These are phyloP conservation scores for Atlantisia rogersi DNA, from an alignment of 2,113 vertebrate genomes.

Conservation along the genomic window DNA sequence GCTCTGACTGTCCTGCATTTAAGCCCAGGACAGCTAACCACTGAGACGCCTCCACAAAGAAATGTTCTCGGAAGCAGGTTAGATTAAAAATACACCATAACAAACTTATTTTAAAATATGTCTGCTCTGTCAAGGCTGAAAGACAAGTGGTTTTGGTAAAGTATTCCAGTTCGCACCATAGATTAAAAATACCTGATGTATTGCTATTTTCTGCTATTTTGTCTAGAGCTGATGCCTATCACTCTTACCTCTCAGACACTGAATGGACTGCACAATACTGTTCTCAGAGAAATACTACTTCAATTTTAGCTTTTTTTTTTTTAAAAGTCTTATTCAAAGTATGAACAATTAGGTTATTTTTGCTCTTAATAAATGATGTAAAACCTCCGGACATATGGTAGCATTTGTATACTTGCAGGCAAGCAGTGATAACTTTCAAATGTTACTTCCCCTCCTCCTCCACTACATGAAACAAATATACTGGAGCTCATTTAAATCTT, in stretches of 20 bases:
- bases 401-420: constrained; percentile 41
- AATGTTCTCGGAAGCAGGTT: background rate
- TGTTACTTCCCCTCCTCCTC: constrained; percentile 60
- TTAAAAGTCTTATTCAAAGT: background rate
- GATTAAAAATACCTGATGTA: background rate
- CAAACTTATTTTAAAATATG: background rate
- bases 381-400: constrained; percentile 50
- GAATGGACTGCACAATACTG: background rate
- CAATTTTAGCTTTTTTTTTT: background rate
- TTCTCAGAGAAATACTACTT: background rate
- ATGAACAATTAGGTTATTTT: constrained; percentile 24
- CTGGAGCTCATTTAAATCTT: constrained; percentile 11
- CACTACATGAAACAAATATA: constrained; percentile 34
- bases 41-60: background rate
- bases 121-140: background rate
- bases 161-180: background rate
- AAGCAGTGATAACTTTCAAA: constrained; percentile 56
- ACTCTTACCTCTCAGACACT: background rate
- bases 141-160: background rate
- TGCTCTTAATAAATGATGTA: constrained; percentile 18
- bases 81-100: constrained; percentile 1
- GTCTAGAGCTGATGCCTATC: background rate
- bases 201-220: background rate
- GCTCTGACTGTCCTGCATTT: background rate
- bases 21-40: background rate